Evolutionary conservation across 2,888 invertebrate genomes (phyloP).

Genomic region (Erpobdella octoculata): DNA sequence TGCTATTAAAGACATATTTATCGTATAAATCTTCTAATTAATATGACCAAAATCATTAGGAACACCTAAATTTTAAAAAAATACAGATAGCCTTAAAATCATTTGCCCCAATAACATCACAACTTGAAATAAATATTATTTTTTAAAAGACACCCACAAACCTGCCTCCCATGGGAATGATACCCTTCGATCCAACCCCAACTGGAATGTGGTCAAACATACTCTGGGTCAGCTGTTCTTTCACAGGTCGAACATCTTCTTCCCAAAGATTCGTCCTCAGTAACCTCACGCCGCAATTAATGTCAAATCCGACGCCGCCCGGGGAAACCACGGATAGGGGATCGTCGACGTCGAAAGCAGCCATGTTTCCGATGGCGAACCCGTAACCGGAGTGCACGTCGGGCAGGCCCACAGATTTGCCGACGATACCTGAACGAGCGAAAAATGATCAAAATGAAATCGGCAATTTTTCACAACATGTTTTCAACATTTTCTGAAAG

Average conservation of each 20-base stretch:
- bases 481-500: background rate
- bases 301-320: slow-evolving; percentile 95
- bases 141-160: slow-evolving; percentile 36
- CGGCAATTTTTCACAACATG: background rate
- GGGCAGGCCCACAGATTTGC: slow-evolving; percentile 80
- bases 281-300: slow-evolving; percentile 93
- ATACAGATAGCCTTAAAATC: background rate
- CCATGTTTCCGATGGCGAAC: slow-evolving; percentile 99
- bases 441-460: background rate
- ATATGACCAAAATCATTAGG: too few species aligned
- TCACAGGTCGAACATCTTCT: slow-evolving; percentile 52
- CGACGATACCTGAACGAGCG: slow-evolving; percentile 25
- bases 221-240: slow-evolving; percentile 90
- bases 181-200: slow-evolving; percentile 95
- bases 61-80: too few species aligned
- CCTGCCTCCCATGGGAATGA: slow-evolving; percentile 91
- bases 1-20: background rate
- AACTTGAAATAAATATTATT: background rate
- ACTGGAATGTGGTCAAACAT: slow-evolving; percentile 98
- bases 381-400: slow-evolving; percentile 98
- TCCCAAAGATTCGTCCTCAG: slow-evolving; percentile 87
- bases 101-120: background rate
- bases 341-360: slow-evolving; percentile 90
- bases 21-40: too few species aligned
- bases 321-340: slow-evolving; percentile 89